These are phyloP conservation scores for Cinclus cinclus DNA, from an alignment of 2,113 vertebrate genomes.

Conservation along the genomic window DNA sequence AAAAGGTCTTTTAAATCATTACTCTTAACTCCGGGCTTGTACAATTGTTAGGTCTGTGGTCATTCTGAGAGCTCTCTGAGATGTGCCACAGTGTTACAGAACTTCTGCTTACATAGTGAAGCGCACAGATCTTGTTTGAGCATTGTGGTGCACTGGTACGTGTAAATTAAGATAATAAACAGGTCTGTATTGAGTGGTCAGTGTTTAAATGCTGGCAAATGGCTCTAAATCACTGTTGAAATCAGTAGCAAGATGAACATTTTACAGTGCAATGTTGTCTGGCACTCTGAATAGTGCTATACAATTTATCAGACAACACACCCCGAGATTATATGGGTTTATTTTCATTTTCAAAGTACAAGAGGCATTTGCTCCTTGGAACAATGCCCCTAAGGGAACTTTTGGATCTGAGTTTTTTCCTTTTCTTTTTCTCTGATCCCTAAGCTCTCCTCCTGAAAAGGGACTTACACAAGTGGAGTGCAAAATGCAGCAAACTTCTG, in stretches of 20 bases:
- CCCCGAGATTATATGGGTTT: background rate
- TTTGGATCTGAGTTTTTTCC: background rate
- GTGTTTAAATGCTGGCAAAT: rapidly evolving
- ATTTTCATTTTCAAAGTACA: background rate
- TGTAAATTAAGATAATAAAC: background rate
- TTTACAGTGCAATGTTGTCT: background rate
- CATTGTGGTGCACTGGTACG: background rate
- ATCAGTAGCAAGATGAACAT: background rate
- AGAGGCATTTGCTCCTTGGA: background rate
- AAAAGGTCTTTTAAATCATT: background rate
- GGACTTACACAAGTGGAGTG: background rate
- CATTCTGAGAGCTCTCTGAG: background rate
- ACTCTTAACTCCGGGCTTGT: background rate
- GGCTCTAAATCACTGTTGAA: background rate
- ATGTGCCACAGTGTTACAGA: rapidly evolving
- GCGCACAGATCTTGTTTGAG: background rate
- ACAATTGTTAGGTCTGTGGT: background rate
- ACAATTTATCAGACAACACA: background rate
- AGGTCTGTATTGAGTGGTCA: background rate
- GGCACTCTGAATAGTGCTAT: background rate
- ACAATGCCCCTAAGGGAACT: background rate
- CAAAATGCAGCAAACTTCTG: background rate
- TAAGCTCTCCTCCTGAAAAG: background rate
- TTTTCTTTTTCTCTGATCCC: background rate
- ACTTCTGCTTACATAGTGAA: background rate